Conservation (phyloP, 2,113 vertebrate genomes). For the Strix aluco region DNA sequence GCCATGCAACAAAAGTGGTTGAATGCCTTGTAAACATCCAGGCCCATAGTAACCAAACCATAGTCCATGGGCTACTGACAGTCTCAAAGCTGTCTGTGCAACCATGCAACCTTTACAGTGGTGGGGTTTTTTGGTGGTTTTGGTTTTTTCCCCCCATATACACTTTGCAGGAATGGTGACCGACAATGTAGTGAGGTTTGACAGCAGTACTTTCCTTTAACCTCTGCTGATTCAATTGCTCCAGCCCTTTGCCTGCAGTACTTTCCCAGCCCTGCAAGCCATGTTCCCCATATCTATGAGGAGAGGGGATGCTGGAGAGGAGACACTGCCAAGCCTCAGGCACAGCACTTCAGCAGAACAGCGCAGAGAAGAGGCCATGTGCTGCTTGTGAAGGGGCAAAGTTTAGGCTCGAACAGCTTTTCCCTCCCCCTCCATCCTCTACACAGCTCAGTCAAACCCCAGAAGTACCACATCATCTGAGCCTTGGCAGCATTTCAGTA, state of each 20-base stretch:
- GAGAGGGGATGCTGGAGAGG: not conserved
- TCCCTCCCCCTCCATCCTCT: not conserved
- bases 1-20: not conserved
- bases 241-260: not conserved
- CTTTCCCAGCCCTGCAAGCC: not conserved
- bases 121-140: not conserved
- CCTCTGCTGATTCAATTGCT: not conserved
- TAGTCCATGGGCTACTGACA: no score
- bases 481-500: not conserved
- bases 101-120: fast-evolving
- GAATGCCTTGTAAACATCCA: not conserved
- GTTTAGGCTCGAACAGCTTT: not conserved
- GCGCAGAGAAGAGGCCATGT: not conserved
- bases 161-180: not conserved
- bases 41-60: not conserved
- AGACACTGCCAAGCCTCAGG: not conserved
- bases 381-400: not conserved
- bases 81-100: not conserved
- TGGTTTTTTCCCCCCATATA: fast-evolving
- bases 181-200: not conserved
- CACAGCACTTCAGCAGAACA: not conserved
- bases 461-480: not conserved
- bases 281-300: not conserved
- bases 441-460: not conserved
- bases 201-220: not conserved